A percentile compares a stretch with the other conserved stretches of the same genome.
phyloP scores from a whole-genome alignment of 2,797 vertebrate genomes.

The Liparis tanakae region DNA sequence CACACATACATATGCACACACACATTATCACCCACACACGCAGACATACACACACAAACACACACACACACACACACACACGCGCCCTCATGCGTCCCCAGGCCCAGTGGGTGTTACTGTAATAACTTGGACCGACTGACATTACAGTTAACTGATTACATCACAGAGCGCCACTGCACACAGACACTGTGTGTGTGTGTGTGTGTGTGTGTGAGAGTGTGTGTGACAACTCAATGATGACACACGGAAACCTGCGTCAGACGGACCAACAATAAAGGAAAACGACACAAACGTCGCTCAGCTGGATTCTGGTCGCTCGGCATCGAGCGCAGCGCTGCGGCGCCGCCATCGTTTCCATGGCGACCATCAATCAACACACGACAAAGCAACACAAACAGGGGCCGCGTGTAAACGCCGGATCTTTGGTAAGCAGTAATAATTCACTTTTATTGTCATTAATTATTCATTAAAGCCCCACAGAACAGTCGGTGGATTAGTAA shows the following conservation, averaged over 20 bases:
- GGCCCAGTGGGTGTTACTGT: conserved; percentile 66
- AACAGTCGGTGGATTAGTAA: conserved; percentile 77
- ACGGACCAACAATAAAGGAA: conserved; percentile 40
- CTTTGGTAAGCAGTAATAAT: conserved; percentile 76
- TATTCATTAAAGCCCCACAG: conserved; percentile 78
- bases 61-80: neutral
- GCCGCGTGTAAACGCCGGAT: conserved; percentile 59
- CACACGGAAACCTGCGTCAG: conserved; percentile 51
- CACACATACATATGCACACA: too few relatives aligned
- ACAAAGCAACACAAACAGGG: conserved; percentile 39
- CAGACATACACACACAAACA: too few relatives aligned
- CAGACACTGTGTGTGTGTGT: conserved; percentile 59
- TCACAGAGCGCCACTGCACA: conserved; percentile 51
- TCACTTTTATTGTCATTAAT: conserved; percentile 76
- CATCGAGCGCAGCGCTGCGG: conserved; percentile 22
- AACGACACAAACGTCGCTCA: neutral
- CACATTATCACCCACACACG: too few relatives aligned
- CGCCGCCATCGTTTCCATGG: too few relatives aligned
- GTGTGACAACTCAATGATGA: conserved; percentile 66
- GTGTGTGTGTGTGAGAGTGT: conserved; percentile 18
- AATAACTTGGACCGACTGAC: conserved; percentile 70
- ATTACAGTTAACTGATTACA: conserved; percentile 74
- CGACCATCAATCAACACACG: conserved; percentile 59
- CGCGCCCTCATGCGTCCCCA: conserved; percentile 48
- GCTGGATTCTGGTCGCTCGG: neutral